phyloP scores from a whole-genome alignment of 1,140 invertebrate genomes.

The Phenacoccus solenopsis region DNA sequence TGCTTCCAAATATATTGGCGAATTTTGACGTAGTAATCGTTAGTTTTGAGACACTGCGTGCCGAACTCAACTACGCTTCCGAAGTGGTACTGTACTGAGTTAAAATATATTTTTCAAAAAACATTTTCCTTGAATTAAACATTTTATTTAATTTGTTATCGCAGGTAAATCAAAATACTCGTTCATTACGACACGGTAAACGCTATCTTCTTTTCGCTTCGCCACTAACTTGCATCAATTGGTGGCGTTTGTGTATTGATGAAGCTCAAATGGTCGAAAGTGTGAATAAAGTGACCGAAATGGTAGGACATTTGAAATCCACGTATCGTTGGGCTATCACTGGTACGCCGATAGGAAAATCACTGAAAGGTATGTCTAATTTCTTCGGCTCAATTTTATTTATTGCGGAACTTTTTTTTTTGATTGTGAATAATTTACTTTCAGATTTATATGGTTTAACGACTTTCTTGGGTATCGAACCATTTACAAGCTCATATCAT shows the following conservation, averaged over 20 bases:
- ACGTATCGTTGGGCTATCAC: slow-evolving; percentile 63
- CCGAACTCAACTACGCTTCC: slow-evolving; percentile 41
- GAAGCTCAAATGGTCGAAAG: slow-evolving; percentile 73
- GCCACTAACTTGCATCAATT: slow-evolving; percentile 52
- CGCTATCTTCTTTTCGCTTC: slow-evolving; percentile 44
- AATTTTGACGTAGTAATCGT: slow-evolving; percentile 62
- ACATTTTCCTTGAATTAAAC: no score
- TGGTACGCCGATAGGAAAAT: slow-evolving; percentile 58
- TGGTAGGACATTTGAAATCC: slow-evolving; percentile 46
- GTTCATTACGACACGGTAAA: slow-evolving; percentile 39
- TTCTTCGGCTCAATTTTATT: not conserved
- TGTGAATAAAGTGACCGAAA: slow-evolving; percentile 38
- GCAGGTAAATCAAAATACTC: slow-evolving; percentile 17
- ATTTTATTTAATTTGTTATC: slow-evolving; percentile 4
- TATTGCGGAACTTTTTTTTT: not conserved
- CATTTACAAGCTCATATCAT: slow-evolving; percentile 33
- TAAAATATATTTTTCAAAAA: no score
- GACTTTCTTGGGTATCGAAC: slow-evolving; percentile 49
- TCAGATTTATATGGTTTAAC: slow-evolving; percentile 55
- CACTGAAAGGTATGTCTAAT: slow-evolving; percentile 38
- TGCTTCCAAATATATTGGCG: slow-evolving; percentile 49
- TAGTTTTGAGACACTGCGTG: slow-evolving; percentile 47
- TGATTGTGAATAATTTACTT: not conserved
- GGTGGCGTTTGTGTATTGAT: slow-evolving; percentile 68
- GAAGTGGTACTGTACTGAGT: no score